A percentile compares a stretch with the other conserved stretches of the same genome.
phyloP scores from a whole-genome alignment of 2,113 vertebrate species.

The Ursus arctos region DNA sequence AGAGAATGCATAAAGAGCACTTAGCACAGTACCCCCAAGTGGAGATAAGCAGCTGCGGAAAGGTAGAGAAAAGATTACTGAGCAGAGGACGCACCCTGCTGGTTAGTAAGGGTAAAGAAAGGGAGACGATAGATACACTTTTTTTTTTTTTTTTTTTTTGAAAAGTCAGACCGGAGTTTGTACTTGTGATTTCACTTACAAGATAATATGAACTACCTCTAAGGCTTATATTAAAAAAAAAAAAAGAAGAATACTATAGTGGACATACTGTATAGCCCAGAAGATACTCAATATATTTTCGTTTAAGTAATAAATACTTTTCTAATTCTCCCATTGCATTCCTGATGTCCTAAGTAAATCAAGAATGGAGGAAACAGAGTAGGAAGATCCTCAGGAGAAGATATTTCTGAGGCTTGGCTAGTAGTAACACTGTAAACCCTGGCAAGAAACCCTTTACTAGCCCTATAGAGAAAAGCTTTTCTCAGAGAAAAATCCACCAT shows the following conservation, averaged over 20 bases:
- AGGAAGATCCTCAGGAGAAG: not conserved
- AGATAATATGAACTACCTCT: not conserved
- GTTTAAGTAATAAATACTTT: constrained; percentile 26
- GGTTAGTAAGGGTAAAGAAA: not conserved
- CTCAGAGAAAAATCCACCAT: not conserved
- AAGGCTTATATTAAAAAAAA: not conserved
- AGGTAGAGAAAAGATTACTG: not conserved
- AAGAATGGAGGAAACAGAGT: not conserved
- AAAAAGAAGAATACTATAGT: not conserved
- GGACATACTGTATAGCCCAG: not conserved
- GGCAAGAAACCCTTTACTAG: not conserved
- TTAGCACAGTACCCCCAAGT: not conserved
- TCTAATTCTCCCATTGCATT: constrained; percentile 1
- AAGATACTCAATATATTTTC: constrained; percentile 16
- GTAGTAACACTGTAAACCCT: not conserved
- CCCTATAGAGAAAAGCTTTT: not conserved
- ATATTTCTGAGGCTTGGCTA: not conserved
- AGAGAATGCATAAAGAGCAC: not conserved
- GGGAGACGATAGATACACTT: not conserved
- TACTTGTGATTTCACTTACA: not conserved
- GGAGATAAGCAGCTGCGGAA: not conserved
- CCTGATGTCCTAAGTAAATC: constrained; percentile 32
- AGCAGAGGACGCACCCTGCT: constrained; percentile 33
- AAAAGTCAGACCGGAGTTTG: not conserved
- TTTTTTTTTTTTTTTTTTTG: not conserved